Evolutionary conservation across 2,888 invertebrate species (phyloP).

Genomic region (Apeira syringaria): DNA sequence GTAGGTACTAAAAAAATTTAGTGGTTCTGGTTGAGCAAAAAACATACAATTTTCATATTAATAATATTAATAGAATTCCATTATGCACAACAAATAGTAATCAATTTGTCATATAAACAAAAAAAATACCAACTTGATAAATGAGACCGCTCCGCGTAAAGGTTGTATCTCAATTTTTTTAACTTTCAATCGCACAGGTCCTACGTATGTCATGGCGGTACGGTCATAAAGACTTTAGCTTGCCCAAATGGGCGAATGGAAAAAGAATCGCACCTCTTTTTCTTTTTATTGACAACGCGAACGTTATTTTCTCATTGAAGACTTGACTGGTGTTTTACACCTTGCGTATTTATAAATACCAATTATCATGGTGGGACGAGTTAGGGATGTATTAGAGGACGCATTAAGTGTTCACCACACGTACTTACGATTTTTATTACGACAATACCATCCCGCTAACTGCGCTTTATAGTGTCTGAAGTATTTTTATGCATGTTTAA

Average conservation of each 20-base stretch:
- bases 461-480: slow-evolving; percentile 10
- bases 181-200: slow-evolving; percentile 3
- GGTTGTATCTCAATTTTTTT: slow-evolving; percentile 15
- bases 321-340: slow-evolving; percentile 52
- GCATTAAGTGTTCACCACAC: slow-evolving; percentile 9
- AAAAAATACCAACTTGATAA: no score
- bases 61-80: no score
- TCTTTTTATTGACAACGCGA: slow-evolving; percentile 25
- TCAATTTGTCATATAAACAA: no score
- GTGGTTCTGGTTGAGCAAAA: no score
- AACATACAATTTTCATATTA: no score
- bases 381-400: slow-evolving; percentile 47
- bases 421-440: slow-evolving; percentile 17
- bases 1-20: no score
- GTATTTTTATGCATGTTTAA: slow-evolving; percentile 12
- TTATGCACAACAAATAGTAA: no score
- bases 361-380: slow-evolving; percentile 45
- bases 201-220: no score
- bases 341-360: slow-evolving; percentile 46
- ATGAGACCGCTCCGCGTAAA: slow-evolving; percentile 1
- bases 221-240: no score
- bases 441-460: slow-evolving; percentile 8
- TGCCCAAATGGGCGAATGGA: no score
- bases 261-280: no score
- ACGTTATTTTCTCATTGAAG: slow-evolving; percentile 25